phyloP scores from a whole-genome alignment of 1,140 invertebrate species.

The Hetaerina americana region DNA sequence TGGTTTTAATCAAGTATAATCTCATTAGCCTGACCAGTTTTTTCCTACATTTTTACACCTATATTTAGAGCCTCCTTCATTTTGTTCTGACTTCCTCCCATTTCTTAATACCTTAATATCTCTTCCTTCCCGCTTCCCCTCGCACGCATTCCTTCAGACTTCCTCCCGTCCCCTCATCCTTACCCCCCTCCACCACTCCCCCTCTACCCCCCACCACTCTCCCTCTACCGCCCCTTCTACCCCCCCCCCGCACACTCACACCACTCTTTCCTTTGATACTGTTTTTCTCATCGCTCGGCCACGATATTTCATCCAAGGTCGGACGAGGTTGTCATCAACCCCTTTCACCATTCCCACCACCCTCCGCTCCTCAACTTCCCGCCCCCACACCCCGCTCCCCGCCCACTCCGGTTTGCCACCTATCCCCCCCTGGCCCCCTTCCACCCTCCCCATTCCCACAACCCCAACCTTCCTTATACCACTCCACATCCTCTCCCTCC shows the following conservation, averaged over 20 bases:
- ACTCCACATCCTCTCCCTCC: too few relatives aligned
- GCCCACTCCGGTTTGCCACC: not conserved
- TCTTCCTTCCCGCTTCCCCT: not conserved
- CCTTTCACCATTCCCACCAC: not conserved
- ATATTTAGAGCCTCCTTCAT: too few relatives aligned
- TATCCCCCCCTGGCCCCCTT: too few relatives aligned
- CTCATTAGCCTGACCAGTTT: too few relatives aligned
- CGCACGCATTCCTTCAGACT: too few relatives aligned
- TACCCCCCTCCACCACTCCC: not conserved
- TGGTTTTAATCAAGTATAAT: too few relatives aligned
- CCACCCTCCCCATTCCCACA: too few relatives aligned
- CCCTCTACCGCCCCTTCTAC: not conserved
- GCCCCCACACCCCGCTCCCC: not conserved
- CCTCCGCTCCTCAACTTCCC: not conserved
- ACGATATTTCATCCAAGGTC: not conserved
- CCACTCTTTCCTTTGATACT: not conserved
- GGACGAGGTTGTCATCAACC: not conserved
- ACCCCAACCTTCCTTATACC: too few relatives aligned
- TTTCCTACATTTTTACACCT: too few relatives aligned
- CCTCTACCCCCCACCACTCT: not conserved
- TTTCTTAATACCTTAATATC: too few relatives aligned
- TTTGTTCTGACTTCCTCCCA: too few relatives aligned
- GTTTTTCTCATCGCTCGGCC: too few relatives aligned
- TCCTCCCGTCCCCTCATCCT: not conserved
- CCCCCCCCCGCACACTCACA: not conserved